Evolutionary conservation across 2,888 invertebrate species (phyloP).

Genomic region (Lasioglossum lativentre): DNA sequence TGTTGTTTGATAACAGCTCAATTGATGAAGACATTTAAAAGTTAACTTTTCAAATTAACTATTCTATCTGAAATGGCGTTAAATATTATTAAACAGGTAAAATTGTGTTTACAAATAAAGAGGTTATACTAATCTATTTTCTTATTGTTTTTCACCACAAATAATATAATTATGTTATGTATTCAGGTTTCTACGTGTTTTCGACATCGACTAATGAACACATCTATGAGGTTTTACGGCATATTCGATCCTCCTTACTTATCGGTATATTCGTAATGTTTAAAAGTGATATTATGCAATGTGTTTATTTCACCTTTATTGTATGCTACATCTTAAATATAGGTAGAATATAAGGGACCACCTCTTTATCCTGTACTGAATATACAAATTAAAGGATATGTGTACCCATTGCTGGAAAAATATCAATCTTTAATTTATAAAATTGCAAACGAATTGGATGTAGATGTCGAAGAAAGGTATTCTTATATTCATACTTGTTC

Average conservation of each 20-base stretch:
- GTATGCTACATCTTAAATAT: constrained; percentile 67
- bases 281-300: neutral
- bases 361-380: constrained; percentile 91
- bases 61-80: constrained; percentile 51
- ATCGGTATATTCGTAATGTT: constrained; percentile 85
- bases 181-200: constrained; percentile 37
- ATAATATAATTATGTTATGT: constrained; percentile 23
- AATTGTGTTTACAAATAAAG: neutral
- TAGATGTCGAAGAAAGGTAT: constrained; percentile 92
- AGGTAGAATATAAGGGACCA: constrained; percentile 89
- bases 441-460: constrained; percentile 89
- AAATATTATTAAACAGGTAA: constrained; percentile 63
- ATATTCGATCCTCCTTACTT: constrained; percentile 91
- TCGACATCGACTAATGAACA: constrained; percentile 18
- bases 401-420: constrained; percentile 92
- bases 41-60: neutral
- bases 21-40: neutral
- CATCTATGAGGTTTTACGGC: constrained; percentile 65
- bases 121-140: constrained; percentile 17
- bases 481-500: constrained; percentile 24
- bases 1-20: neutral
- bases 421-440: constrained; percentile 92
- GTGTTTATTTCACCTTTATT: neutral
- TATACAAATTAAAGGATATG: constrained; percentile 93
- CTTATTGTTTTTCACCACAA: neutral